These are phyloP conservation scores for Ditylenchus weischeri DNA, from an alignment of 2,888 invertebrate species.

Conservation along the genomic window DNA sequence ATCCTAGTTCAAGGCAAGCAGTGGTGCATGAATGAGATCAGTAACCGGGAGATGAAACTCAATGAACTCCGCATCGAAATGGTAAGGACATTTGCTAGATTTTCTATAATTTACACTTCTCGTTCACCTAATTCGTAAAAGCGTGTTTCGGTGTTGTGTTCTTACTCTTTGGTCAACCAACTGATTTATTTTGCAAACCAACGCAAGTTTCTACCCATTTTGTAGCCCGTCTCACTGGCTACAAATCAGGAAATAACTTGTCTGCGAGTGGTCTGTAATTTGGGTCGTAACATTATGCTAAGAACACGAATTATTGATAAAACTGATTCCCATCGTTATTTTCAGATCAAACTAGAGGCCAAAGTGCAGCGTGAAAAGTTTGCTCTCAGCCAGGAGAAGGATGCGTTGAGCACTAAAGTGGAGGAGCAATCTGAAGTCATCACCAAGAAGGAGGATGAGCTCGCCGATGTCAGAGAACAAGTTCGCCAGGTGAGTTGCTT, in stretches of 20 bases:
- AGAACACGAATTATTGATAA: too few relatives aligned
- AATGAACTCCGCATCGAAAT: conserved; percentile 41
- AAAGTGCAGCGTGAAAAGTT: conserved; percentile 19
- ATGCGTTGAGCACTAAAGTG: conserved; percentile 14
- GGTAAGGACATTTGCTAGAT: conserved; percentile 17
- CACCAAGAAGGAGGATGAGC: conserved; percentile 19
- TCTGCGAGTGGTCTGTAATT: too few relatives aligned
- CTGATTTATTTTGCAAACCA: too few relatives aligned
- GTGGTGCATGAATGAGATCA: conserved; percentile 43
- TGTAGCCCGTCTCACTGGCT: too few relatives aligned
- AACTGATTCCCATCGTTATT: neutral
- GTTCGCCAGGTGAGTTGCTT: conserved; percentile 17
- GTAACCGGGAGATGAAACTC: conserved; percentile 42
- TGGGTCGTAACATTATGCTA: too few relatives aligned
- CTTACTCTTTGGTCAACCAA: too few relatives aligned
- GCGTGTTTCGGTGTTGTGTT: too few relatives aligned
- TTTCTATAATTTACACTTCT: too few relatives aligned
- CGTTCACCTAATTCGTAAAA: too few relatives aligned
- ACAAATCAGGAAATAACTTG: too few relatives aligned
- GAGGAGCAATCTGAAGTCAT: conserved; percentile 17
- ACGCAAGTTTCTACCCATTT: too few relatives aligned
- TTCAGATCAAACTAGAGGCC: conserved; percentile 21
- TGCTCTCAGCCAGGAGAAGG: conserved; percentile 16
- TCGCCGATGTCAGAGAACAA: conserved; percentile 15
- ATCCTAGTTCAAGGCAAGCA: conserved; percentile 32